These are phyloP conservation scores for Lasiurus borealis DNA, from an alignment of 2,113 vertebrate species.

Conservation along the genomic window DNA sequence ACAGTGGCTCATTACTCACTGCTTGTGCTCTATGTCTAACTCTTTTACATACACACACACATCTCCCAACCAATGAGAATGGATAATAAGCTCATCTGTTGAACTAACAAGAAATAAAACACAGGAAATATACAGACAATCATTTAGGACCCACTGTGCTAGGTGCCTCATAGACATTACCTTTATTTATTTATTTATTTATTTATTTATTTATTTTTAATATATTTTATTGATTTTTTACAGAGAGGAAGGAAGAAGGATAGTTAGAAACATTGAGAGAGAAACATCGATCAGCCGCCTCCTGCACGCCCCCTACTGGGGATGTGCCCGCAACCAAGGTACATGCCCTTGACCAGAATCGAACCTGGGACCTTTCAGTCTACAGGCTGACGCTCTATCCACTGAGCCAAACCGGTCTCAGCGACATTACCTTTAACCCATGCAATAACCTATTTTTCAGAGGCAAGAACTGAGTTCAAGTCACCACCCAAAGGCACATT, in stretches of 20 bases:
- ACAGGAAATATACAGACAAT: not conserved
- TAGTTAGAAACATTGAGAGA: too few relatives aligned
- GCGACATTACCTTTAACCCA: not conserved
- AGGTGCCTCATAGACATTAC: not conserved
- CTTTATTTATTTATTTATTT: not conserved
- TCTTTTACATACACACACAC: not conserved
- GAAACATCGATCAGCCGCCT: too few relatives aligned
- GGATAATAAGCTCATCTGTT: not conserved
- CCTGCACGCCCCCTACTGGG: too few relatives aligned
- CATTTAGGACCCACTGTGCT: not conserved
- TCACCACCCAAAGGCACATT: not conserved
- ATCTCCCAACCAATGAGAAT: not conserved
- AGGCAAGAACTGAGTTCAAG: not conserved
- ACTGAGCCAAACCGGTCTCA: too few relatives aligned
- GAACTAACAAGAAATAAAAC: not conserved
- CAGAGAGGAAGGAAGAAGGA: too few relatives aligned
- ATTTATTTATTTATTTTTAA: too few relatives aligned
- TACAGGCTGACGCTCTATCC: too few relatives aligned
- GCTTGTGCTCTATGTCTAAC: not conserved
- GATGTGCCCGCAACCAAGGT: too few relatives aligned
- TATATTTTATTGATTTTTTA: too few relatives aligned
- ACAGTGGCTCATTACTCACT: not conserved
- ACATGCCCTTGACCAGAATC: too few relatives aligned
- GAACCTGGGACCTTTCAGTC: too few relatives aligned
- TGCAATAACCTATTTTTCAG: not conserved